Conservation (phyloP, 2,113 vertebrate genomes). For the Drymodes brunneopygia region DNA sequence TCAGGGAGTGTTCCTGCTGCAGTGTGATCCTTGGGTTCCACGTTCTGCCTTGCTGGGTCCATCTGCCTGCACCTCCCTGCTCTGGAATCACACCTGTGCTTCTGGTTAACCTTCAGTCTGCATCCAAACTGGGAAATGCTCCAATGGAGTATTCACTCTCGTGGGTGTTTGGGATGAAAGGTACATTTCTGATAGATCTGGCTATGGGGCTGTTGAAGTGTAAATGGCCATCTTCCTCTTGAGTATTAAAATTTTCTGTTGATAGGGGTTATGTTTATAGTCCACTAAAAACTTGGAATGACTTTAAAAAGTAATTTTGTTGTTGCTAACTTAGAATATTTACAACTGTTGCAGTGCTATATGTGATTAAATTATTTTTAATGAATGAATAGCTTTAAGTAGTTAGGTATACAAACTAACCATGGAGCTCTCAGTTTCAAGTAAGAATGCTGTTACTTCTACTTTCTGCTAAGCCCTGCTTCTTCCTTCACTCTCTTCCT, state of each 20-base stretch:
- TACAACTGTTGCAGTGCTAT: background rate
- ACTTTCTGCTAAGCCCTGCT: background rate
- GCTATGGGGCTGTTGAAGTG: background rate
- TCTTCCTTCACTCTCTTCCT: background rate
- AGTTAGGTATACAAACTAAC: background rate
- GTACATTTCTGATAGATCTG: background rate
- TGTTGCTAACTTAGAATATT: background rate
- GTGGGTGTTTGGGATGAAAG: background rate
- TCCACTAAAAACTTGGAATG: background rate
- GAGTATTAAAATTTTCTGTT: background rate
- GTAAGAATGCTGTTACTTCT: background rate
- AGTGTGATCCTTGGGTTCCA: accelerated
- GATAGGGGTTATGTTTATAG: background rate
- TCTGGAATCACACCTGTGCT: background rate
- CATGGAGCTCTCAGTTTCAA: background rate
- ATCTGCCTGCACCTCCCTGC: background rate
- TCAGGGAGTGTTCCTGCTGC: background rate
- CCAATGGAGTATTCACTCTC: background rate
- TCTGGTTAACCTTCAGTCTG: background rate
- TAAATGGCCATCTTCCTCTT: background rate
- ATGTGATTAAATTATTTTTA: background rate
- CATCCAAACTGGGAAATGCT: background rate
- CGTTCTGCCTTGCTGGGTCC: background rate
- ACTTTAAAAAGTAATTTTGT: background rate
- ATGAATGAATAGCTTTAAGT: background rate